Conservation (phyloP, 2,113 vertebrate genomes). For the Sander vitreus region DNA sequence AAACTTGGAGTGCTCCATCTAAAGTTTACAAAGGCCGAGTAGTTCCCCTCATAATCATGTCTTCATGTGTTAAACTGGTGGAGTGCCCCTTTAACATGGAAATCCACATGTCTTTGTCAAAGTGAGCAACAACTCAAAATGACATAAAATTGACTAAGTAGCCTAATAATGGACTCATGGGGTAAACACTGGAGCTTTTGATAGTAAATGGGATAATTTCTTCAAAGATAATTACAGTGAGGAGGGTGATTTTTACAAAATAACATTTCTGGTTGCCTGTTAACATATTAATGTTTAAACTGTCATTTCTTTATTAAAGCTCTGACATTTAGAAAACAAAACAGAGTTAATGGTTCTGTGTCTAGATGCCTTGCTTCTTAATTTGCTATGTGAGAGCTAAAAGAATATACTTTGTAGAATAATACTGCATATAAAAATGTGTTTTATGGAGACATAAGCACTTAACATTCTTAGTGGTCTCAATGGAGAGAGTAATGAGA, state of each 20-base stretch:
- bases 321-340: constrained; percentile 2
- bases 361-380: not conserved
- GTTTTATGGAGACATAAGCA: not conserved
- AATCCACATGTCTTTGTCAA: not conserved
- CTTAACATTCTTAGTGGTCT: not conserved
- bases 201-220: not conserved
- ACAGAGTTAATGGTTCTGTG: not conserved
- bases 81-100: too few relatives aligned
- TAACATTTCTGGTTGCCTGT: not conserved
- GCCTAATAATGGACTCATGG: not conserved
- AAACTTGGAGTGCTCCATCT: too few relatives aligned
- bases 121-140: not conserved
- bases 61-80: not conserved
- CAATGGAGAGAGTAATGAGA: constrained; percentile 6
- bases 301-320: not conserved
- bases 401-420: not conserved
- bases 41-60: too few relatives aligned
- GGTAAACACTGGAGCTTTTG: not conserved
- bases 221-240: not conserved
- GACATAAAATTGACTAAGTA: not conserved
- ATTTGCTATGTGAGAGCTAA: not conserved
- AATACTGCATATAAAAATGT: not conserved
- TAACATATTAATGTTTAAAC: not conserved
- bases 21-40: too few relatives aligned
- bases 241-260: not conserved